Evolutionary conservation across 2,113 vertebrate genomes (phyloP).

Genomic region (Osmerus mordax): DNA sequence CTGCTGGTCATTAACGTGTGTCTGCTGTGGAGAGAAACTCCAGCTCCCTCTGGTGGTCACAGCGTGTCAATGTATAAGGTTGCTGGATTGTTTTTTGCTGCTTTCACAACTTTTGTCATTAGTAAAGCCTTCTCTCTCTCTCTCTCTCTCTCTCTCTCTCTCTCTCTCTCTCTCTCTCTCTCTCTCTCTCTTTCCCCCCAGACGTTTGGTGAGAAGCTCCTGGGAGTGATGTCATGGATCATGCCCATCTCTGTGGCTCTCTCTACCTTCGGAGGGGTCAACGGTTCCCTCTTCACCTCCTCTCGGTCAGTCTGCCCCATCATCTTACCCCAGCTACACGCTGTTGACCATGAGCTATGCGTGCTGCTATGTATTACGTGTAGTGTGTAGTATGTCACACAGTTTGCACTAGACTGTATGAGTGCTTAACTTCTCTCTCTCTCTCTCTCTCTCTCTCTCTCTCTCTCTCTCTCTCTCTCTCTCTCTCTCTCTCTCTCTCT

Average conservation of each 20-base stretch:
- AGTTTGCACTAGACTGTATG: no score
- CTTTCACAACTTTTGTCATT: not conserved
- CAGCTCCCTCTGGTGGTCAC: slow-evolving; percentile 30
- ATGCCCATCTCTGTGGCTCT: slow-evolving; percentile 95
- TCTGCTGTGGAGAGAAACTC: not conserved
- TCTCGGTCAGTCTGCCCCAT: slow-evolving; percentile 74
- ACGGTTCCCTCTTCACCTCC: slow-evolving; percentile 84
- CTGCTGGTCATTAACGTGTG: not conserved
- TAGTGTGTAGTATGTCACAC: no score
- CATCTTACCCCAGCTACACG: not conserved
- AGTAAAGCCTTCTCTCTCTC: not conserved
- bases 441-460: not conserved
- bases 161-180: slow-evolving; percentile 17
- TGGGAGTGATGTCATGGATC: slow-evolving; percentile 91
- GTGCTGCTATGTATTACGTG: no score
- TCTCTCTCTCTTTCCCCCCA: slow-evolving; percentile 45
- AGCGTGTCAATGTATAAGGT: not conserved
- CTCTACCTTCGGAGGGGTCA: slow-evolving; percentile 91
- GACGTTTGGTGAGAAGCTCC: slow-evolving; percentile 91
- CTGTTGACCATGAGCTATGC: no score
- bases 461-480: slow-evolving; percentile 1
- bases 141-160: slow-evolving; percentile 8
- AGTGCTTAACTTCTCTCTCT: not conserved
- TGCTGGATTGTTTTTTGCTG: slow-evolving; percentile 3
- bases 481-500: slow-evolving; percentile 4